Percentiles rank a stretch among this genome's conserved stretches.
Evolutionary conservation across 2,888 invertebrate genomes (phyloP).

Genomic region (Pelosia muscerda): DNA sequence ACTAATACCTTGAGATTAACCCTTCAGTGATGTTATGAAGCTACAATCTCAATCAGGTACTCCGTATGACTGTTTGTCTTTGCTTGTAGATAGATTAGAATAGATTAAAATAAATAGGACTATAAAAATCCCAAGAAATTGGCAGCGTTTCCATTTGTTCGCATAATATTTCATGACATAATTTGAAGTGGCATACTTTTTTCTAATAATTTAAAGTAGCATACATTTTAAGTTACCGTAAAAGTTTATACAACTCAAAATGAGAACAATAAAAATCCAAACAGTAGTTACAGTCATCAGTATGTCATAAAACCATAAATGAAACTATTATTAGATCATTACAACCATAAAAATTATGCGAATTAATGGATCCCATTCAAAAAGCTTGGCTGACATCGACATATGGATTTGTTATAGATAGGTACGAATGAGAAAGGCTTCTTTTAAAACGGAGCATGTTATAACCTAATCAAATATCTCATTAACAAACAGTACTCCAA

Average conservation of each 20-base stretch:
- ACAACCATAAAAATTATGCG: background rate
- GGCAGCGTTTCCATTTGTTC: constrained; percentile 10
- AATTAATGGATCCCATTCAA: constrained; percentile 16
- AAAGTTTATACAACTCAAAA: too few species aligned
- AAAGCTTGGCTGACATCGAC: constrained; percentile 41
- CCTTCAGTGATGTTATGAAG: constrained; percentile 16
- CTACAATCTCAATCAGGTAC: constrained; percentile 37
- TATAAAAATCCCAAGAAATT: constrained; percentile 30
- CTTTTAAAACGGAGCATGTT: constrained; percentile 35
- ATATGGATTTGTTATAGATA: constrained; percentile 50
- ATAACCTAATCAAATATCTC: background rate
- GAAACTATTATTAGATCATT: background rate
- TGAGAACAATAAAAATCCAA: too few species aligned
- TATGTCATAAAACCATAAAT: too few species aligned
- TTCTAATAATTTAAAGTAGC: background rate
- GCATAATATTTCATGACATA: background rate
- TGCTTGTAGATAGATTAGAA: constrained; percentile 12
- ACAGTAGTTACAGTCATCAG: too few species aligned
- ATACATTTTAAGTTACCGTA: background rate
- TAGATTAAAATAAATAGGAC: background rate
- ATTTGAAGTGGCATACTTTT: background rate
- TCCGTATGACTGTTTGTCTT: constrained; percentile 51
- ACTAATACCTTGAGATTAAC: constrained; percentile 18
- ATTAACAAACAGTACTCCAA: background rate
- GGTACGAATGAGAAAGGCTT: constrained; percentile 41